Evolutionary conservation across 1,140 invertebrate species (phyloP).

Genomic region (Cydia amplana): DNA sequence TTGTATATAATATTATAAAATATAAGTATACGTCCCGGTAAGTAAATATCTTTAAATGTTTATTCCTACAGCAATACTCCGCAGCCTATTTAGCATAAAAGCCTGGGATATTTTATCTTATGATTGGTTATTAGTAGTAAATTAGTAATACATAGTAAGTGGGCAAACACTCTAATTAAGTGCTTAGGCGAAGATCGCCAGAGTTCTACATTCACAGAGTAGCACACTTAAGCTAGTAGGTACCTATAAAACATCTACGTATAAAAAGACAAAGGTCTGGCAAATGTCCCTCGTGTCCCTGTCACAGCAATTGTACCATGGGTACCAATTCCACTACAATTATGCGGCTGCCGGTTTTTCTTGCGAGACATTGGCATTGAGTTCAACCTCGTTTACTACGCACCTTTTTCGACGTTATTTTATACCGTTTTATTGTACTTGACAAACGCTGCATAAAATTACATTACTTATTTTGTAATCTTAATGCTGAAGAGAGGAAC

Average conservation of each 20-base stretch:
- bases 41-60: no score
- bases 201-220: no score
- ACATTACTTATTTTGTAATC: not conserved
- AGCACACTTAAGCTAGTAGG: no score
- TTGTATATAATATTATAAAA: no score
- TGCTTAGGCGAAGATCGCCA: no score
- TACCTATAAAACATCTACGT: not conserved
- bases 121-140: no score
- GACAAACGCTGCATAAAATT: not conserved
- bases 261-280: constrained; percentile 3
- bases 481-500: not conserved
- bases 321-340: constrained; percentile 22
- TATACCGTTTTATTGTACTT: not conserved
- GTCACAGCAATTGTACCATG: constrained; percentile 14
- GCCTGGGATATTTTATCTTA: no score
- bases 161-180: no score
- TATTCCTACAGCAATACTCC: no score
- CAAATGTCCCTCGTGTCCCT: constrained; percentile 23
- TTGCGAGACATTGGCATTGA: constrained; percentile 48
- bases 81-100: no score
- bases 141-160: no score
- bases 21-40: no score
- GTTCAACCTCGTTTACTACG: constrained; percentile 38
- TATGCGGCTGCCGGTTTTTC: constrained; percentile 36
- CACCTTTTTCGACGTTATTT: not conserved